Evolutionary conservation across 2,797 vertebrate genomes (phyloP), one percentile per base, ranked within the genome.

Genomic region (Enteromius treurensis): DNA sequence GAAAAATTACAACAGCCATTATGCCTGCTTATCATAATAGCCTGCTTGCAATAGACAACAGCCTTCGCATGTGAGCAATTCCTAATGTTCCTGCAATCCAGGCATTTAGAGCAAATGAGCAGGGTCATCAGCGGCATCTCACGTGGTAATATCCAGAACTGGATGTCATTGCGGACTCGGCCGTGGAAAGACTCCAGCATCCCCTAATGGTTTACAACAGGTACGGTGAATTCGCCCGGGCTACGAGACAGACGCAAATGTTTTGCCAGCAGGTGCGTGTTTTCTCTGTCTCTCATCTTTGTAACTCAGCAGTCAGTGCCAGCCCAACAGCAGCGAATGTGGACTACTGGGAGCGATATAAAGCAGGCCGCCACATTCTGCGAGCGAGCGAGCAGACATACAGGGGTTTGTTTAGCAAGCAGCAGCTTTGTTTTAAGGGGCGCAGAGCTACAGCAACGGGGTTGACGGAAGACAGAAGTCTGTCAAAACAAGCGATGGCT

Each of bases 11-110:
- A 79, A 67, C 70, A 64, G 71, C 82, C 85, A 89, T 88, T 89
- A 91, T 69, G 45, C 87, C 83, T 86, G 81, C 81, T 91, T 89
- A 88, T 90, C 87, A 90, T 89, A 90, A 89, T 88, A 88, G 88
- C 87, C 87, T 89, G 86, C 83, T 83, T 77, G 82, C 85, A 21
- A 86, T 87, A 89, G 88, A 69, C 85, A 85, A 64, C 84, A 80
- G 87, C 82, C 77, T 47, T 84, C 81, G 83, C 84, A 82, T 82
- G 83, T 85, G 83, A 77, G 84, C 85, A 79, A 79, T 82, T 87
- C 76, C 81, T 71, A 81, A 79, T 75, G 83, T 87, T 82, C 67
- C 75, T 51, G 83, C 84, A 81, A 87, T 83, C 74, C 85, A 51
- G 79, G 81, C 81, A 69, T 81, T 89, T 82, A 89, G 81, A 88